Evolutionary conservation across 2,797 vertebrate genomes (phyloP).

Genomic region (Coregonus ussuriensis): DNA sequence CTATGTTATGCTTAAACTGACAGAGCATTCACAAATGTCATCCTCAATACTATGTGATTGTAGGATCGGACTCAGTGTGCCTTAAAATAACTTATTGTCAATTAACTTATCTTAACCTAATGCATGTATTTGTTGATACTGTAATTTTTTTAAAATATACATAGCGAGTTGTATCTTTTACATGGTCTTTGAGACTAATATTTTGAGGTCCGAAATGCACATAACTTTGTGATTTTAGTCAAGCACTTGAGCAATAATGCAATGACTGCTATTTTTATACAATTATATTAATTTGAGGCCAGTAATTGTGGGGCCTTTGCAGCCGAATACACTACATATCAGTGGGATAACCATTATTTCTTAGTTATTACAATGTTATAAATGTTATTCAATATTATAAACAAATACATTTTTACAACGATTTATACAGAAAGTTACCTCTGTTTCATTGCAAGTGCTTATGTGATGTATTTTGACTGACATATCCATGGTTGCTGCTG

Average conservation of each 20-base stretch:
- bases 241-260: constrained; percentile 11
- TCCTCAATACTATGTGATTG: constrained; percentile 52
- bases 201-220: not conserved
- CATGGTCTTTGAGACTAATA: not conserved
- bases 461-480: not conserved
- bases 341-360: not conserved
- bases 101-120: constrained; percentile 18
- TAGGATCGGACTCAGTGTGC: constrained; percentile 60
- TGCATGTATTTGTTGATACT: constrained; percentile 7
- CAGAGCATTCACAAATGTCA: constrained; percentile 69
- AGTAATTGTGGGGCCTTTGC: constrained; percentile 5
- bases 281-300: constrained; percentile 1
- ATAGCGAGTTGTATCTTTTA: constrained; percentile 4
- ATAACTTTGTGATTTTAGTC: not conserved
- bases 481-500: not conserved
- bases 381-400: not conserved
- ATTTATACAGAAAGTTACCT: too few relatives aligned
- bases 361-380: not conserved
- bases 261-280: too few relatives aligned
- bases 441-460: not conserved
- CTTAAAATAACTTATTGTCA: constrained; percentile 51
- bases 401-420: too few relatives aligned
- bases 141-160: not conserved
- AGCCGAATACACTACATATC: not conserved
- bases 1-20: not conserved